Evolutionary conservation across 2,888 invertebrate genomes (phyloP).

Genomic region (Caenorhabditis auriculariae): DNA sequence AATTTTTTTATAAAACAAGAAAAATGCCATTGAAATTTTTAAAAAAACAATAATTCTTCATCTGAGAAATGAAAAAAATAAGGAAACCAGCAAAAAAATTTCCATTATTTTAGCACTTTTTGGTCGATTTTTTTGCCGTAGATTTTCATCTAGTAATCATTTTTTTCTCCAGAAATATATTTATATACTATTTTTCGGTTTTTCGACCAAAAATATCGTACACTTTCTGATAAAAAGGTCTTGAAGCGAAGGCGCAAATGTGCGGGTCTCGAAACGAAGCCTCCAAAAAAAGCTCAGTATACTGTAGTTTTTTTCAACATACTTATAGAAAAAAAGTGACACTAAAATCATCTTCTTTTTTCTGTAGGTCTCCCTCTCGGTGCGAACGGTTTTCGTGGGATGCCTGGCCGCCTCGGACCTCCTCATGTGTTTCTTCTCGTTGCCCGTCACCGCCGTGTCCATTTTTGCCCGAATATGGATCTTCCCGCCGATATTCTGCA

Average conservation of each 20-base stretch:
- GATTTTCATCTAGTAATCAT: background rate
- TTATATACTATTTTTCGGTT: background rate
- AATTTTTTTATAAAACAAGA: too few species aligned
- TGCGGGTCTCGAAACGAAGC: too few species aligned
- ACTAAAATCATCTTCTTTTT: background rate
- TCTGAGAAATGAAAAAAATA: too few species aligned
- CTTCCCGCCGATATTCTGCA: slow-evolving; percentile 56
- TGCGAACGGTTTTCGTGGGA: slow-evolving; percentile 51
- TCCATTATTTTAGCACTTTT: too few species aligned
- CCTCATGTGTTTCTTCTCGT: slow-evolving; percentile 50
- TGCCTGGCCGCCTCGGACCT: slow-evolving; percentile 50
- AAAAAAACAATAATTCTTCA: too few species aligned
- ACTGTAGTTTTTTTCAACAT: background rate
- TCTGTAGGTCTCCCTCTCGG: slow-evolving; percentile 57
- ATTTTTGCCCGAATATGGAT: slow-evolving; percentile 60
- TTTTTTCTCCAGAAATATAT: background rate
- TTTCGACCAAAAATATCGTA: too few species aligned
- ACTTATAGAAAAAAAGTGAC: background rate
- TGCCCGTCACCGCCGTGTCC: slow-evolving; percentile 59
- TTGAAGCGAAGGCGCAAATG: background rate
- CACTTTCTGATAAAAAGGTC: background rate
- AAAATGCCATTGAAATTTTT: too few species aligned
- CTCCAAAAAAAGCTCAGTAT: too few species aligned
- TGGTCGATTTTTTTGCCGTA: too few species aligned
- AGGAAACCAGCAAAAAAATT: too few species aligned